Percentiles rank a stretch among this genome's conserved stretches.
phyloP scores from a whole-genome alignment of 2,113 vertebrate genomes.

The Crotophaga sulcirostris region DNA sequence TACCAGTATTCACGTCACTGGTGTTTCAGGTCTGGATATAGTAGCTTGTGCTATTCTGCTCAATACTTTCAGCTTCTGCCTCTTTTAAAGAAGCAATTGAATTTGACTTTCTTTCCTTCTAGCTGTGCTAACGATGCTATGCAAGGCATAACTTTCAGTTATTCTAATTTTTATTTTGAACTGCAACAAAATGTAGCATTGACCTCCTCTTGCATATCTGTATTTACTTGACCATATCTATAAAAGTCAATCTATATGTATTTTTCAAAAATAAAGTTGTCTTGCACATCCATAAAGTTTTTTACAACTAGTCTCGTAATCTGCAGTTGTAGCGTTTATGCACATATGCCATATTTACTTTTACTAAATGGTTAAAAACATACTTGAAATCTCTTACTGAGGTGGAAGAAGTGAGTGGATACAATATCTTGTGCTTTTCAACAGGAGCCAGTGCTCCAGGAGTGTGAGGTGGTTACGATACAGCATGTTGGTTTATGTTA shows the following conservation, averaged over 20 bases:
- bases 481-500: not conserved
- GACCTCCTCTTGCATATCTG: not conserved
- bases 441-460: not conserved
- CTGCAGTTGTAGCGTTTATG: rapidly evolving
- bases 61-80: not conserved
- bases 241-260: not conserved
- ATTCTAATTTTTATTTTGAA: not conserved
- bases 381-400: not conserved
- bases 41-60: not conserved
- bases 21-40: not conserved
- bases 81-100: not conserved
- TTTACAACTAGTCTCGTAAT: not conserved
- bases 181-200: not conserved
- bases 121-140: not conserved
- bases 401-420: not conserved
- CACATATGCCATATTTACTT: rapidly evolving
- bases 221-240: not conserved
- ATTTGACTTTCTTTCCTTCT: not conserved
- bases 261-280: not conserved
- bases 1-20: not conserved
- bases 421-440: rapidly evolving
- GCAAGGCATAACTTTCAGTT: not conserved
- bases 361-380: not conserved
- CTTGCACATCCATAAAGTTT: not conserved
- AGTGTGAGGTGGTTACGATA: not conserved